These are phyloP conservation scores for Drosophila nigrodunni DNA, from an alignment of 1,140 invertebrate species.

Conservation along the genomic window DNA sequence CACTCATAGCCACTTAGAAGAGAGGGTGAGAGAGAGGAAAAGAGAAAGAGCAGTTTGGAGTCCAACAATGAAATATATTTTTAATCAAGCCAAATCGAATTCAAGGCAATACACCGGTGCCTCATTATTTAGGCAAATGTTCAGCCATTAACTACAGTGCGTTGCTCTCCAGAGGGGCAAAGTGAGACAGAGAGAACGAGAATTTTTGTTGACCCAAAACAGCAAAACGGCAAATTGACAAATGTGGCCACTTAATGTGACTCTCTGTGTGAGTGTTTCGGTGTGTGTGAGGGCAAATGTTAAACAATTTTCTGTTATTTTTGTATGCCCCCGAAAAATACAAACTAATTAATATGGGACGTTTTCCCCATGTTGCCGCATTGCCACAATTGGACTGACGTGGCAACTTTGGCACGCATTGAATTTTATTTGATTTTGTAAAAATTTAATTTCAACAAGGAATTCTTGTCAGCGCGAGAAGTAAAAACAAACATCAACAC, in stretches of 20 bases:
- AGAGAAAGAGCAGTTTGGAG: conserved; percentile 2
- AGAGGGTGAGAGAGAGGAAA: conserved; percentile 5
- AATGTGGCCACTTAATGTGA: conserved; percentile 81
- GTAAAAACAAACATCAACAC: conserved; percentile 42
- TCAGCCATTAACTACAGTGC: conserved; percentile 74
- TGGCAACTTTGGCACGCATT: conserved; percentile 58
- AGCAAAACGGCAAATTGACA: conserved; percentile 74
- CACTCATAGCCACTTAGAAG: conserved; percentile 17
- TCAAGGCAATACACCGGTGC: conserved; percentile 81
- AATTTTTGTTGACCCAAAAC: conserved; percentile 43
- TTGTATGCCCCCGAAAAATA: conserved; percentile 73
- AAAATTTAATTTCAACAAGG: conserved; percentile 81
- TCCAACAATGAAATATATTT: conserved; percentile 78
- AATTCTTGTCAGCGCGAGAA: conserved; percentile 58
- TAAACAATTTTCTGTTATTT: conserved; percentile 74
- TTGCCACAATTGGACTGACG: conserved; percentile 8
- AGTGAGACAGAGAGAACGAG: background rate
- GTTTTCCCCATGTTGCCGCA: conserved; percentile 19
- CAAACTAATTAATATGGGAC: conserved; percentile 80
- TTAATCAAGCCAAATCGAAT: conserved; percentile 82
- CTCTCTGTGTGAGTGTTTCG: background rate
- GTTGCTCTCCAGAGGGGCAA: conserved; percentile 17
- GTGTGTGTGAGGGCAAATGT: conserved; percentile 61
- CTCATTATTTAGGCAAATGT: conserved; percentile 82
- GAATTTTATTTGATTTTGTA: conserved; percentile 82